Evolutionary conservation across 2,113 vertebrate species (phyloP).

Genomic region (Micronycteris hirsuta): DNA sequence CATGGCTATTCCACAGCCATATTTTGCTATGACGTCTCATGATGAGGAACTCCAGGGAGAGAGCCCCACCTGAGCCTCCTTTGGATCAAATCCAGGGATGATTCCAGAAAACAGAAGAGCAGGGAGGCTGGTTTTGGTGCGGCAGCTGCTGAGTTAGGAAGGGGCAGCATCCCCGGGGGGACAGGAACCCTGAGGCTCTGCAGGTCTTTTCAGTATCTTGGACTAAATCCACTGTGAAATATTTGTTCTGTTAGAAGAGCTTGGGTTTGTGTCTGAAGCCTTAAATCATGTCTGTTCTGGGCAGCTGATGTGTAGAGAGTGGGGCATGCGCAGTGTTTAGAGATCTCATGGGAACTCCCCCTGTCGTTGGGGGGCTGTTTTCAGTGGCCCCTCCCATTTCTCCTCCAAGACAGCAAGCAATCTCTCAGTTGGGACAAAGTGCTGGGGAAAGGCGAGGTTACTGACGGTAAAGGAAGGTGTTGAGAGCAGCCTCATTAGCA

Average conservation of each 20-base stretch:
- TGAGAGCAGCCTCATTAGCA: not conserved
- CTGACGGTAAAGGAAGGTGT: not conserved
- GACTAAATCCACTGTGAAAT: conserved; percentile 85
- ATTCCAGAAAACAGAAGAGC: not conserved
- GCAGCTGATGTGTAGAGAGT: conserved; percentile 52
- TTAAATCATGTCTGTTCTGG: conserved; percentile 72
- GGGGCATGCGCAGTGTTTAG: conserved; percentile 44
- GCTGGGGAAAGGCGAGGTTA: not conserved
- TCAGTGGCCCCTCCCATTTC: conserved; percentile 34
- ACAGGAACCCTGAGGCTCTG: conserved; percentile 76
- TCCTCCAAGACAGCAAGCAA: not conserved
- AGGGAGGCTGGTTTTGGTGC: conserved; percentile 17
- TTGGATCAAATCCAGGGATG: conserved; percentile 21
- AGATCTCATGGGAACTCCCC: conserved; percentile 58
- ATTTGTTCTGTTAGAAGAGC: conserved; percentile 83
- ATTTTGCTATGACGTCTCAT: not conserved
- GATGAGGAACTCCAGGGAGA: not conserved
- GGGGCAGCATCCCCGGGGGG: conserved; percentile 64
- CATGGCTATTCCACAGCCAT: not conserved
- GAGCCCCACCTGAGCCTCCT: not conserved
- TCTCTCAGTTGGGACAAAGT: not conserved
- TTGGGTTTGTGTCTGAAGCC: conserved; percentile 78
- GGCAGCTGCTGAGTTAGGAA: conserved; percentile 49
- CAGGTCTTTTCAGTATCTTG: conserved; percentile 84
- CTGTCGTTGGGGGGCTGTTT: conserved; percentile 56